A percentile compares a stretch with the other conserved stretches of the same genome.
Evolutionary conservation across 2,888 invertebrate genomes (phyloP).

Genomic region (Blera fallax): DNA sequence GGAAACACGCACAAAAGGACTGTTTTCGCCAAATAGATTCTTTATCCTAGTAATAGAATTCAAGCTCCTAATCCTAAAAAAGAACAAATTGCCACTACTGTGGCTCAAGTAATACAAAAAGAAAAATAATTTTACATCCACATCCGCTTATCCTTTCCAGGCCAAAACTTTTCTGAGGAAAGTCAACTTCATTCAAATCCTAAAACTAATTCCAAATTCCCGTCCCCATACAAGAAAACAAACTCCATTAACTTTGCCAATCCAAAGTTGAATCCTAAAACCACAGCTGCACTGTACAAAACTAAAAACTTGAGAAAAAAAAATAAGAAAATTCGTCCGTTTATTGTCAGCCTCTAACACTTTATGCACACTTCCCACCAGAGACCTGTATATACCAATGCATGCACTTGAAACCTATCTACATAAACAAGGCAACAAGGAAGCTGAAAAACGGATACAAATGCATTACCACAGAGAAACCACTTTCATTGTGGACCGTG

Average conservation of each 20-base stretch:
- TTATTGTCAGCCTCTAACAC: constrained; percentile 9
- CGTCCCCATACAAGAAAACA: constrained; percentile 6
- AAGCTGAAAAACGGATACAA: background rate
- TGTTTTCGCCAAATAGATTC: no score
- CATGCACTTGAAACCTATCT: background rate
- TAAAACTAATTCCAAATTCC: constrained; percentile 36
- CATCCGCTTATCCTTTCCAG: no score
- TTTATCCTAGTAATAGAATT: no score
- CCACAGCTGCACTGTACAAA: background rate
- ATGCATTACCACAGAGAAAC: constrained; percentile 13
- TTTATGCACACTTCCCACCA: background rate
- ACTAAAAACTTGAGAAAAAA: constrained; percentile 2
- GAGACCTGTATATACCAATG: no score
- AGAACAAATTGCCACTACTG: no score
- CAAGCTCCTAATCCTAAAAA: no score
- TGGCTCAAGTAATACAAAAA: no score
- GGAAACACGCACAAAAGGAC: no score
- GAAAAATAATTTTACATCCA: no score
- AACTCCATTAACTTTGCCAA: constrained; percentile 46
- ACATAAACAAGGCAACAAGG: background rate
- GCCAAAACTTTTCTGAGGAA: no score
- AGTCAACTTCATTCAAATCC: constrained; percentile 1
- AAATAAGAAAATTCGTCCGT: background rate
- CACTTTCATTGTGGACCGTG: background rate
- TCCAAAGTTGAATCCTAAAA: constrained; percentile 15